Evolutionary conservation across 2,888 invertebrate species (phyloP).

Genomic region (Octodonta nipae): DNA sequence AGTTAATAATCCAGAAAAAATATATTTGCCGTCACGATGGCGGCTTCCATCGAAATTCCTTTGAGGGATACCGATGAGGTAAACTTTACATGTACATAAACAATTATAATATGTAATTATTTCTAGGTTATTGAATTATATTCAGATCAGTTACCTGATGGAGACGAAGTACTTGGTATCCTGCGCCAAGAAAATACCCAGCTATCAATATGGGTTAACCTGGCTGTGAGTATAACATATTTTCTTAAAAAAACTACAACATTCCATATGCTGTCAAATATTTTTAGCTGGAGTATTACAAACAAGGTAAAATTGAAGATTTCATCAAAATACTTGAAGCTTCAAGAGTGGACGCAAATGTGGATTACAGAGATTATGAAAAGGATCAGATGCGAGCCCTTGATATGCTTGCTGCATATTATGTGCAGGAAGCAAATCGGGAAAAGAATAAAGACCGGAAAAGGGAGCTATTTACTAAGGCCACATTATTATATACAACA

Average conservation of each 20-base stretch:
- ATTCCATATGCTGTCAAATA: neutral
- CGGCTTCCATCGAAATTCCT: conserved; percentile 75
- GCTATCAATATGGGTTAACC: conserved; percentile 86
- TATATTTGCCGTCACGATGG: conserved; percentile 25
- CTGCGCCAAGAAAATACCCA: conserved; percentile 87
- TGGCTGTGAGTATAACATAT: conserved; percentile 63
- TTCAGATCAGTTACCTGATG: conserved; percentile 86
- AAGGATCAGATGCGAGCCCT: conserved; percentile 95
- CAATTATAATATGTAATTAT: conserved; percentile 3
- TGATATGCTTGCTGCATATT: conserved; percentile 96
- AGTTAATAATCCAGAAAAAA: no score
- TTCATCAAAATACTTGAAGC: conserved; percentile 89
- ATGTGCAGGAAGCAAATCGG: conserved; percentile 89
- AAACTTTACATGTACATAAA: conserved; percentile 13
- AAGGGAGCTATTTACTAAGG: conserved; percentile 87
- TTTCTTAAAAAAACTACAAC: conserved; percentile 7
- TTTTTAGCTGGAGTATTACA: conserved; percentile 83
- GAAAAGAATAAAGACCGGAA: conserved; percentile 92
- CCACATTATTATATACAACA: conserved; percentile 91
- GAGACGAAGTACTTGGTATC: conserved; percentile 89
- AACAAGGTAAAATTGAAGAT: conserved; percentile 80
- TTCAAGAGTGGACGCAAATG: conserved; percentile 72
- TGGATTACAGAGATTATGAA: conserved; percentile 80
- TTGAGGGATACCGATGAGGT: conserved; percentile 88
- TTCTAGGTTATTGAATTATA: conserved; percentile 87